These are phyloP conservation scores for Brachionus rubens DNA, from an alignment of 1,140 invertebrate species.

Conservation along the genomic window DNA sequence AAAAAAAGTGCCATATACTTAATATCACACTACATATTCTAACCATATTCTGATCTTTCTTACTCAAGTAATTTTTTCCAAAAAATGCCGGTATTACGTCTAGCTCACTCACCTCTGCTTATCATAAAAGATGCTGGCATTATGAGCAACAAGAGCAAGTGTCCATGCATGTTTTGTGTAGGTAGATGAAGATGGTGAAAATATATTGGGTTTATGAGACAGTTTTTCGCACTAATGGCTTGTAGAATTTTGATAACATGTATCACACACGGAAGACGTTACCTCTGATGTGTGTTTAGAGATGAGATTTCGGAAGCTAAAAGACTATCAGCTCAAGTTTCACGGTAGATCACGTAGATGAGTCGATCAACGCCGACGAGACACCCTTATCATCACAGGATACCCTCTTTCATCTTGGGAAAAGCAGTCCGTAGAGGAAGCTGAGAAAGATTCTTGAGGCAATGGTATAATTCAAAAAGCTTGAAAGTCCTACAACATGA, in stretches of 20 bases:
- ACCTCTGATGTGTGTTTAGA: background rate
- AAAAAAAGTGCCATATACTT: no score
- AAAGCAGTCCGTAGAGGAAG: slow-evolving; percentile 48
- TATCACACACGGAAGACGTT: background rate
- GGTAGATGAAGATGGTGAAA: no score
- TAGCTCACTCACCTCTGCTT: no score
- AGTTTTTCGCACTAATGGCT: background rate
- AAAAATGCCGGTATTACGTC: no score
- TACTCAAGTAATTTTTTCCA: no score
- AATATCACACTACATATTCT: no score
- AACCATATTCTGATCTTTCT: no score
- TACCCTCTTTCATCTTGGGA: slow-evolving; percentile 49
- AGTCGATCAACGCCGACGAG: slow-evolving; percentile 48
- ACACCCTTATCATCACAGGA: no score
- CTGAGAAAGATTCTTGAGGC: slow-evolving; percentile 47
- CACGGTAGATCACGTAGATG: slow-evolving; percentile 51
- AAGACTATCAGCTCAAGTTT: slow-evolving; percentile 48
- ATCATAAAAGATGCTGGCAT: no score
- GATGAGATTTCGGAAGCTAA: slow-evolving; percentile 49
- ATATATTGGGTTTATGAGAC: background rate
- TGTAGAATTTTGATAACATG: background rate
- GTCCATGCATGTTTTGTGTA: no score
- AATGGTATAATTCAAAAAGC: slow-evolving; percentile 51
- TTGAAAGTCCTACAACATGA: slow-evolving; percentile 50
- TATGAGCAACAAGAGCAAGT: no score